phyloP scores from a whole-genome alignment of 2,113 vertebrate genomes.

The Copsychus sechellarum region DNA sequence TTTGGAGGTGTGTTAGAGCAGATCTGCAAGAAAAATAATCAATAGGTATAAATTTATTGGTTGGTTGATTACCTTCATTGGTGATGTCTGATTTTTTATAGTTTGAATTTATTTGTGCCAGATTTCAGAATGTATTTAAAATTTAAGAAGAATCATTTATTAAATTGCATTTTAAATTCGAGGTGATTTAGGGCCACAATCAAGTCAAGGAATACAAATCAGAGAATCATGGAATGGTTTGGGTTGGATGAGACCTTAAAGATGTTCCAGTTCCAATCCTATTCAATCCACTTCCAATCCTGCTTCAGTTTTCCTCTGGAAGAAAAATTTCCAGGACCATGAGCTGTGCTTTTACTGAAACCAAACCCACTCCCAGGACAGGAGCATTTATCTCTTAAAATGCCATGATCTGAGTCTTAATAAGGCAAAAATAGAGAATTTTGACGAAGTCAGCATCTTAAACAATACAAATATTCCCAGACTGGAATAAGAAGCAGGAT shows the following conservation, averaged over 20 bases:
- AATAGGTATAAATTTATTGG: no score
- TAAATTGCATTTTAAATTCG: rapidly evolving
- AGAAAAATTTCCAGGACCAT: background rate
- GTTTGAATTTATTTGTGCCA: background rate
- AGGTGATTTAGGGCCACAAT: background rate
- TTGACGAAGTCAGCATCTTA: background rate
- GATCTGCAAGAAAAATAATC: no score
- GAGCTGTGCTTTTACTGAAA: background rate
- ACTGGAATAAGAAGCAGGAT: background rate
- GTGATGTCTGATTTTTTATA: no score
- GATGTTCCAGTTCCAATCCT: background rate
- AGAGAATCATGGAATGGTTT: background rate
- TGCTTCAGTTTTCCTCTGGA: background rate
- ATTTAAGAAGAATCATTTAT: rapidly evolving
- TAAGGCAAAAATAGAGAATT: background rate
- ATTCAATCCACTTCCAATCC: background rate
- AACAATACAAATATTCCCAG: background rate
- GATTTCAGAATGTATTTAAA: background rate
- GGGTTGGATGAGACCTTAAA: background rate
- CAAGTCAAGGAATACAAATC: background rate
- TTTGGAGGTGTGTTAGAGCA: no score
- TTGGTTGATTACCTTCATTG: background rate
- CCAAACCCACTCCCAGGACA: background rate
- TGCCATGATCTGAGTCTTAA: background rate
- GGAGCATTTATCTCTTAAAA: background rate